Base-by-base conservation (phyloP, 2,888 invertebrate genomes). In the Cheiracanthium punctorium region DNA sequence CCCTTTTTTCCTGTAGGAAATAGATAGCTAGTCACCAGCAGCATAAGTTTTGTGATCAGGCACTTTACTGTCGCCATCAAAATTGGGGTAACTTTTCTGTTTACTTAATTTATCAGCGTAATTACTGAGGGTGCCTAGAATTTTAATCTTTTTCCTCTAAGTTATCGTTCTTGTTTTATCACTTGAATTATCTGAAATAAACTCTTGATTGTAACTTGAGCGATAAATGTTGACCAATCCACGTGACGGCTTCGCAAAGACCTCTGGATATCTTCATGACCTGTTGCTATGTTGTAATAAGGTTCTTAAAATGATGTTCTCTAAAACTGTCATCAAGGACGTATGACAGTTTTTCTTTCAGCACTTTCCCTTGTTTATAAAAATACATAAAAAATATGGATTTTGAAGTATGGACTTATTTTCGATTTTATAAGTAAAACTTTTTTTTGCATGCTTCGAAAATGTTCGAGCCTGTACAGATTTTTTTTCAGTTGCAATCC, bases 211-310 rank as follows among this genome's bases (percentile, higher is more conserved):
- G 24, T 58, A 58, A 24, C 58, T 58, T 24, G 1, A 24, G 58
- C 58, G 58, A 58, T 58, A 58, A 58, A 20, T 24, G 24, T 58
- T 58, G 58, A 58, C 58, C 58, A 58, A 58, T 58, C 58, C 17
- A 17, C 24, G 58, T 24, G 24, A 58, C 58, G 58, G 24, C 58
- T 58, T 58, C 24, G 24, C 4, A 58, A 58, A 58, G 58, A 58
- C 58, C 58, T 58, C 12, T 58, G 58, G 58, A 24, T 58, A 58
- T 58, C 58, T 58, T 58, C 58, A 58, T 58, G 58, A 58, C 58
- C 58, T 58, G 58, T 58, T 58, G 58, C 58, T 58, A 58, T 58
- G 58, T 58, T 58, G 58, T 58, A 58, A 58, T 7, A 48, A 12
- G 10, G 17, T 10, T 48, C 14, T 17, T 12, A 17, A 2, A 2